Conservation (phyloP, 2,797 vertebrate genomes). For the Gobio occitaniae region DNA sequence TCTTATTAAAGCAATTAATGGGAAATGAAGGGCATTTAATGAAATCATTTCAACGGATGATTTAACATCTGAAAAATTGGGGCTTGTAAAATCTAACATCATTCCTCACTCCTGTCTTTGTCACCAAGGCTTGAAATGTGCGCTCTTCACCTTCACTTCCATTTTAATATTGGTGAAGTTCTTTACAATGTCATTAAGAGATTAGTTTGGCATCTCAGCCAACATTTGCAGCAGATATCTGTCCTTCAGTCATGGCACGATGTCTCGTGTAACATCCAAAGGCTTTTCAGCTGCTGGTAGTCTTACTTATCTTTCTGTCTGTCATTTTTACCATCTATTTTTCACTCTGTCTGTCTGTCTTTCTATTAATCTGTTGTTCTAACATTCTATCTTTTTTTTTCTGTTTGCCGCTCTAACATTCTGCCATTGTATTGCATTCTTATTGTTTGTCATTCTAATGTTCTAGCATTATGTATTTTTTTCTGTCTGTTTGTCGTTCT, state of each 20-base stretch:
- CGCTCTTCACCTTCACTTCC: conserved; percentile 16
- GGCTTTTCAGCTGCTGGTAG: not conserved
- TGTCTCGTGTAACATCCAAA: not conserved
- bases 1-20: conserved; percentile 68
- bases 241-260: not conserved
- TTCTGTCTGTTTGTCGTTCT: not conserved
- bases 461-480: not conserved
- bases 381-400: not conserved
- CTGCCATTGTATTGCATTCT: not conserved
- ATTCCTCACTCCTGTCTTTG: conserved; percentile 41
- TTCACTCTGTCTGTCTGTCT: not conserved
- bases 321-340: not conserved
- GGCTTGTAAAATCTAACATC: conserved; percentile 51
- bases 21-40: conserved; percentile 65
- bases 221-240: conserved; percentile 15
- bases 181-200: conserved; percentile 72
- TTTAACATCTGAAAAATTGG: conserved; percentile 51
- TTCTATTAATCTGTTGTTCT: not conserved
- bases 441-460: not conserved
- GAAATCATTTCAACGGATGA: conserved; percentile 59
- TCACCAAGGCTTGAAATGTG: conserved; percentile 36
- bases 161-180: conserved; percentile 65
- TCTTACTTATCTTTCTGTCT: not conserved
- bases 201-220: conserved; percentile 58
- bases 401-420: not conserved